Percentiles rank a stretch among this genome's conserved stretches.
phyloP scores from a whole-genome alignment of 2,888 invertebrate species.

The Drosophila phalerata region DNA sequence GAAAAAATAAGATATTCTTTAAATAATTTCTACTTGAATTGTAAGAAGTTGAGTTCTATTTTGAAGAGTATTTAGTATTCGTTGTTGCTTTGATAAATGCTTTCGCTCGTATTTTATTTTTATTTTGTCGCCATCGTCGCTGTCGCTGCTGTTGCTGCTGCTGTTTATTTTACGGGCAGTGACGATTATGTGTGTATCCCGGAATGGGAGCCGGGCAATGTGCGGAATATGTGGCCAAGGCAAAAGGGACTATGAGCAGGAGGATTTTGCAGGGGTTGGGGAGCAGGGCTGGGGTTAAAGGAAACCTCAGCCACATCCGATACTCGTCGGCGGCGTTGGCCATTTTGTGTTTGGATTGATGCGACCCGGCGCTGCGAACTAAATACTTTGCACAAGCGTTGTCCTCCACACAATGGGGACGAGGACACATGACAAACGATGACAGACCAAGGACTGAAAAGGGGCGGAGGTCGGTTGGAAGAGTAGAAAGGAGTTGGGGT shows the following conservation, averaged over 20 bases:
- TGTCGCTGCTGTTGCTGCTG: conserved; percentile 34
- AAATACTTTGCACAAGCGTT: conserved; percentile 78
- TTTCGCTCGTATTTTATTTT: conserved; percentile 69
- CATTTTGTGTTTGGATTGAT: conserved; percentile 82
- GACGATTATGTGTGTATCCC: conserved; percentile 74
- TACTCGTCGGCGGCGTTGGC: conserved; percentile 73
- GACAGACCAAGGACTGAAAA: conserved; percentile 59
- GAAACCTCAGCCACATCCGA: conserved; percentile 82
- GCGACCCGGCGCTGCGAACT: conserved; percentile 77
- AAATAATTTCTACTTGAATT: background rate
- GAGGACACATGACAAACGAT: conserved; percentile 77
- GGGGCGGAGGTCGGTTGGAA: too few species aligned
- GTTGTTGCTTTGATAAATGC: background rate
- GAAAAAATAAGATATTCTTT: too few species aligned
- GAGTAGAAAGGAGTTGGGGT: background rate
- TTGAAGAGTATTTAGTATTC: background rate
- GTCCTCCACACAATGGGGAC: conserved; percentile 39
- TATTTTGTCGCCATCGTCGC: conserved; percentile 74
- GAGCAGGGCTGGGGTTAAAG: conserved; percentile 29
- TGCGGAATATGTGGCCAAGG: conserved; percentile 22
- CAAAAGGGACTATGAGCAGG: conserved; percentile 5
- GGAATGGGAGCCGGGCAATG: conserved; percentile 26
- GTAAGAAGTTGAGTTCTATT: background rate
- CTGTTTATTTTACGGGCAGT: conserved; percentile 81
- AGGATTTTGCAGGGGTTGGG: too few species aligned